These are phyloP conservation scores for Acipenser transmontanus DNA, from an alignment of 2,797 vertebrate genomes.

Conservation along the genomic window DNA sequence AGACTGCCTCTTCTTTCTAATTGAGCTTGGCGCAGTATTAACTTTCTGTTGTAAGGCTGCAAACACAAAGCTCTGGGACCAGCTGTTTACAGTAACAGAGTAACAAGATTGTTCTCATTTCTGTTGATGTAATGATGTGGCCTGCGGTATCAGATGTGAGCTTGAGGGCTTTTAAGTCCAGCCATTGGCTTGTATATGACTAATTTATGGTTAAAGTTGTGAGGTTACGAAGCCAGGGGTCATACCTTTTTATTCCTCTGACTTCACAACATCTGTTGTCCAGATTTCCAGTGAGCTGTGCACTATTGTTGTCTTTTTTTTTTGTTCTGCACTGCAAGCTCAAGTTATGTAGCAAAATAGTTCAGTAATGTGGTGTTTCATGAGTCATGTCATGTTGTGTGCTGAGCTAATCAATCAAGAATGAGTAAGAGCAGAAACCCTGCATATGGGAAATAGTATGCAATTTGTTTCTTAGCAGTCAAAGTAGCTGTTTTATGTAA, in stretches of 20 bases:
- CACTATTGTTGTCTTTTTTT: neutral
- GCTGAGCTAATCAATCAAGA: constrained; percentile 38
- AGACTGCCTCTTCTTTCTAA: too few relatives aligned
- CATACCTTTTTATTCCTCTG: constrained; percentile 31
- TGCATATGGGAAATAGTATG: constrained; percentile 32
- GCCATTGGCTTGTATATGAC: constrained; percentile 35
- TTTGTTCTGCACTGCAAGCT: neutral
- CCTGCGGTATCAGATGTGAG: constrained; percentile 33
- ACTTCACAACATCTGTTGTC: constrained; percentile 43
- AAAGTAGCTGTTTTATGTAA: constrained; percentile 34
- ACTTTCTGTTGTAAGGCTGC: neutral
- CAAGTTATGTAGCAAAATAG: neutral
- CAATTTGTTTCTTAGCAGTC: constrained; percentile 19
- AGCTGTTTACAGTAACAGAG: constrained; percentile 20
- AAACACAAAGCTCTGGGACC: neutral
- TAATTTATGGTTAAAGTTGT: constrained; percentile 29
- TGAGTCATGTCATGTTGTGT: constrained; percentile 38
- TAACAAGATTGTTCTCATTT: constrained; percentile 22
- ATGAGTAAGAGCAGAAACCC: neutral
- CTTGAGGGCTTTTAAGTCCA: constrained; percentile 33
- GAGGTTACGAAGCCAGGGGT: constrained; percentile 36
- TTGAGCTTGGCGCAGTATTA: too few relatives aligned
- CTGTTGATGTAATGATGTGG: constrained; percentile 26
- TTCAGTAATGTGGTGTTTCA: constrained; percentile 28
- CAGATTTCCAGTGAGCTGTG: constrained; percentile 37